Base-by-base conservation (phyloP, 2,113 vertebrate genomes). In the Mirza zaza region DNA sequence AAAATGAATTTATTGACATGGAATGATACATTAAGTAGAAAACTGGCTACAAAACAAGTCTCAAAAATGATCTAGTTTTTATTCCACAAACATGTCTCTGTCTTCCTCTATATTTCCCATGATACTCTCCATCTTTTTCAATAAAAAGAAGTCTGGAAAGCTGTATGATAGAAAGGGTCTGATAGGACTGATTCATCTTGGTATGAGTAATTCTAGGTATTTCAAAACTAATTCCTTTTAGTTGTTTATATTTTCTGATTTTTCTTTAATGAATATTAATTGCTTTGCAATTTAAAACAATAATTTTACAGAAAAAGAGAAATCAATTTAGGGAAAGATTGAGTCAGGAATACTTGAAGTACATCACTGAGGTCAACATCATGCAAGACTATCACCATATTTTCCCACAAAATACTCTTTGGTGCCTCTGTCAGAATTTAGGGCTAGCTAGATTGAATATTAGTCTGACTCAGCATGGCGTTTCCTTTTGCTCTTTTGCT, bases 381-480 rank as follows among this genome's bases (percentile, higher is more conserved):
- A 76, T 48, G 21, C 4, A 93, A 67, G 18, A 93, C 21, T 48
- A 36, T 94, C 39, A 67, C 14, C 32, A 21, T 83, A 39, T 92
- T 96, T 98, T 96, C 52, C 82, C 91, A 87, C 98, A 98, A 96
- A 98, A 94, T 61, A 59, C 42, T 13, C 63, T 95, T 87, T 83
- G 57, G 32, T 89, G 80, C 79, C 67, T 79, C 75, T 59, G n/a
- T 93, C 63, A 87, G 89, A 91, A 96, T 52, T 91, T 77, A 91
- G 42, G 97, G 87, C 32, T 76, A 48, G 67, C 39, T 91, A 87
- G 65, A 93, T 36, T 42, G 45, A 95, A 32, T 94, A 93, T 95
- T 85, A 93, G 70, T 76, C 97, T 97, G 95, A 95, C 80, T 97
- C 98, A 98, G 97, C 95, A 96, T 20, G 45, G 18, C 23, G 68